A percentile compares a stretch with the other conserved stretches of the same genome.
Evolutionary conservation across 2,113 vertebrate genomes (phyloP).

Genomic region (Sylvicapra grimmia): DNA sequence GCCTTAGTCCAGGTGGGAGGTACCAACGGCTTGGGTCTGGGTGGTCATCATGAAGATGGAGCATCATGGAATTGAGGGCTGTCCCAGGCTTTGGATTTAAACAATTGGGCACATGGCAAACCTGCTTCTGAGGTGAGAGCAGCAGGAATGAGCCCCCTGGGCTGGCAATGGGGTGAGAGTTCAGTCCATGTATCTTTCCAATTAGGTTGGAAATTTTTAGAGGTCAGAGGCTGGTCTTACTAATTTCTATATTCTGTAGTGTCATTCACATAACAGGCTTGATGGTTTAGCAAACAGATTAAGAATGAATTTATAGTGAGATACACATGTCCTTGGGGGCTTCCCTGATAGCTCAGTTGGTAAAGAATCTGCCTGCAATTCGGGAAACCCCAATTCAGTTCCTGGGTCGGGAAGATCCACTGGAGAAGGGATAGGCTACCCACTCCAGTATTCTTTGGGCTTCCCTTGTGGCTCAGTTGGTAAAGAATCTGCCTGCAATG

Average conservation of each 20-base stretch:
- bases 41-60: neutral
- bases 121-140: neutral
- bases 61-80: neutral
- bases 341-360: neutral
- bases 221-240: neutral
- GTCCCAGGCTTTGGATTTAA: neutral
- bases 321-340: neutral
- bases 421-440: neutral
- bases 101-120: neutral
- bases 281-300: neutral
- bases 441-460: neutral
- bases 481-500: neutral
- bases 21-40: neutral
- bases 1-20: neutral
- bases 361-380: neutral
- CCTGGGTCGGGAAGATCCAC: accelerated
- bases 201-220: neutral
- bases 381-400: neutral
- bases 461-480: neutral
- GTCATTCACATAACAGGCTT: neutral
- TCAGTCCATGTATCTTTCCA: neutral
- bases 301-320: neutral
- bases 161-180: neutral
- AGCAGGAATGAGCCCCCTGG: accelerated
- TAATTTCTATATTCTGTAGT: neutral